Evolutionary conservation across 2,113 vertebrate species (phyloP), one percentile per base, ranked within the genome.

Genomic region (Bucco capensis): DNA sequence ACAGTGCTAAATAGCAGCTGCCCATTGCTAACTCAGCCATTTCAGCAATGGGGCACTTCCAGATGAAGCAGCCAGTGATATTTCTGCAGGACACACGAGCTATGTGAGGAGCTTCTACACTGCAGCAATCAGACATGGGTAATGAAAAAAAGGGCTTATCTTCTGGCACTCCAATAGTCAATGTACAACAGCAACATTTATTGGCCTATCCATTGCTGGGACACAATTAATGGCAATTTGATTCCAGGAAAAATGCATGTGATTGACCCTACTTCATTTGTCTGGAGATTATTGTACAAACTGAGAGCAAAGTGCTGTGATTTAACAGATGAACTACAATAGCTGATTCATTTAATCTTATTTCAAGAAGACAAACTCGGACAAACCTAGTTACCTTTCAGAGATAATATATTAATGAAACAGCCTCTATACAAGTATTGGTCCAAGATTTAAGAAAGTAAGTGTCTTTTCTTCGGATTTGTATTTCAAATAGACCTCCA

Each of bases 261-360:
- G 67, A 96, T 93, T 96, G 95, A 96, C 96, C 95, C 88, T 50
- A 87, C 94, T 94, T 97, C 95, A 94, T 97, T 97, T 96, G 94
- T 79, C 65, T 86, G 94, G 76, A 96, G 95, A 96, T 90, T 94
- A 84, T 96, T 96, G 91, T 96, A 96, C 93, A 95, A 97, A 97
- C 71, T 75, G 92, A 92, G 95, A 96, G 88, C 94, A 95, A 92
- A 97, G 95, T 86, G 94, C 92, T 84, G 62, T 80, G 91, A 96
- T 97, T 97, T 94, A 96, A 92, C 92, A 96, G 96, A 94, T 88
- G 94, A 96, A 96, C 93, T 96, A 83, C n/a, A 73, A 86, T 19
- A 76, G 83, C 92, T 90, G 71, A 96, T 94, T 95, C 80, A 93
- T 94, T 96, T 97, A 96, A 96, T 96, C 94, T 96, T 93, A 88